Base-by-base conservation (phyloP, 2,113 vertebrate genomes). In the Camelus bactrianus region DNA sequence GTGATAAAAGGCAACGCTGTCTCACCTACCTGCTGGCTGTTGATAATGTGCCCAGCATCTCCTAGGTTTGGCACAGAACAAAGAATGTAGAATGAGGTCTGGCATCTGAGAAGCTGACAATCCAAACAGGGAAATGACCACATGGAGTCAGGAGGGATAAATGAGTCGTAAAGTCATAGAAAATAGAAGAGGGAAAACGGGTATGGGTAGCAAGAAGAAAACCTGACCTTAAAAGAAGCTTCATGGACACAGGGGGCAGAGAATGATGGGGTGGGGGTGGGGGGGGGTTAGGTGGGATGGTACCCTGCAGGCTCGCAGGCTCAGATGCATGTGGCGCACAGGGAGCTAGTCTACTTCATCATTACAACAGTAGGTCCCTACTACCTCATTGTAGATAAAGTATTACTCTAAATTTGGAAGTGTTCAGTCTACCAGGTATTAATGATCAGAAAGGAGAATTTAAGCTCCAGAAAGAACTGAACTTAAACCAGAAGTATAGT, bases 261-360 rank as follows among this genome's bases (percentile, higher is more conserved):
- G 6, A 65, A 42, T 42, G 38, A 42, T 42, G 38, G 38, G 38
- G 1, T 4, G 26, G 28, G 1, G 20, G 30, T 9, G 15, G 42
- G 3, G 30, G 48, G 15, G 2, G 38, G 4, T 42, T 32, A 5
- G 10, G 7, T 30, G 26, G 16, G 9, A 60, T 0, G 24, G 1
- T 14, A 9, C 8, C 5, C 30, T 42, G 2, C 13, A 77, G 26
- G 6, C 15, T 42, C 54, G 60, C 2, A 3, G 38, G 26, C 8
- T 65, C 3, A 15, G 1, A 1, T 19, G 26, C 6, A 32, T 12
- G 15, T 13, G 10, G 8, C 6, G 13, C 8, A 4, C 0, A 0
- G 8, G 17, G 4, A 88, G 16, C 13, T 16, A 20, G 4, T 30
- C 12, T 14, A 4, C 7, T 16, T 84, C 7, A 54, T 4, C 52